Percentiles rank a stretch among this genome's conserved stretches.
Evolutionary conservation across 1,140 invertebrate genomes (phyloP).

Genomic region (Zaprionus gabonicus): DNA sequence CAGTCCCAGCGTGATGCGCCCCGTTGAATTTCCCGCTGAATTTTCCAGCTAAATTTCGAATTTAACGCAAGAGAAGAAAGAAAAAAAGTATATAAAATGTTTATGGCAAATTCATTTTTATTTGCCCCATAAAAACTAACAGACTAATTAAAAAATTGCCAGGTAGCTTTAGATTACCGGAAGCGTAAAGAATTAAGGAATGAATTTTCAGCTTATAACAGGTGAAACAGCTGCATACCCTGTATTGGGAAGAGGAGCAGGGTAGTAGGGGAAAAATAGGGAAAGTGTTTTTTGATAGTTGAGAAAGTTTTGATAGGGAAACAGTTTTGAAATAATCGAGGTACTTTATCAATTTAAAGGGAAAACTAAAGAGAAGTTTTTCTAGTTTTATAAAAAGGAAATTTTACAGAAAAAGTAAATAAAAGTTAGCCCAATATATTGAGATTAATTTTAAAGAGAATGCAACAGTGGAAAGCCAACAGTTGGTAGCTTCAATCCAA

Average conservation of each 20-base stretch:
- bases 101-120: conserved; percentile 3
- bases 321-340: too few relatives aligned
- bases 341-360: too few relatives aligned
- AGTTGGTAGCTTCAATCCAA: too few relatives aligned
- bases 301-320: too few relatives aligned
- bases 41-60: conserved; percentile 19
- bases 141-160: conserved; percentile 6
- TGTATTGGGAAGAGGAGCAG: background rate
- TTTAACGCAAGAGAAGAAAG: conserved; percentile 1
- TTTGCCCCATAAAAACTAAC: conserved; percentile 5
- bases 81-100: background rate
- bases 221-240: background rate
- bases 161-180: background rate
- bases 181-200: background rate
- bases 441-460: too few relatives aligned
- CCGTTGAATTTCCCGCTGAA: conserved; percentile 63
- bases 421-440: too few relatives aligned
- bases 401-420: too few relatives aligned
- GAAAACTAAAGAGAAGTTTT: too few relatives aligned
- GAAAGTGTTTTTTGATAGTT: too few relatives aligned
- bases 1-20: conserved; percentile 76
- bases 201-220: background rate
- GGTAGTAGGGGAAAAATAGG: too few relatives aligned
- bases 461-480: too few relatives aligned
- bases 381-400: too few relatives aligned